Evolutionary conservation across 1,140 invertebrate species (phyloP), one percentile per base, ranked within the genome.

Genomic region (Drosophila willistoni): DNA sequence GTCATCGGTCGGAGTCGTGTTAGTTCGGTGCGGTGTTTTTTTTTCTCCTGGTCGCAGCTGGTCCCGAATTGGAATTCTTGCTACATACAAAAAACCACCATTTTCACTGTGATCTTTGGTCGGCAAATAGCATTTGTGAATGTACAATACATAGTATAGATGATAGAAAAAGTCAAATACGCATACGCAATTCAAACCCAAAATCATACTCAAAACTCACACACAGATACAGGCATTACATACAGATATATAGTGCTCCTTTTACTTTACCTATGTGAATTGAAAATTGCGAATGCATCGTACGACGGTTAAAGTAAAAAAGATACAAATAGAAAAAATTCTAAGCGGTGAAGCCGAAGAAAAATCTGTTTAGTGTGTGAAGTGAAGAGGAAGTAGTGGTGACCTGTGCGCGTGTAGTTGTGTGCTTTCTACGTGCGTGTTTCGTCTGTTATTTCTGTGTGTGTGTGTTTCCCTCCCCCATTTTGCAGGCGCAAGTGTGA

Each of bases 341-440:
- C 76, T 68, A 77, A 86, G 79, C 79, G 82, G 65, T 82, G 67
- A 78, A 73, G 81, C 56, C 56, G 56, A 59, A 71, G 70, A 85
- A 86, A 82, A 86, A 73, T 73, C 87, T 86, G 72, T 86, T 51
- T 87, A 77, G 75, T 29, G 29, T 29, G 29, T 87, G 64, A 84
- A 79, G 79, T 87, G 79, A 86, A 86, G 83, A 66, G 68, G 75
- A 79, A 83, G 83, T 77, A 87, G 83, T 86, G 83, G 83, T 86
- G 83, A 86, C 83, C 83, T 86, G 83, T 87, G 83, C 79, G 68
- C 79, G 70, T 83, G 84, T 87, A 83, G 68, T 87, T 82, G 82
- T 82, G 82, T 89, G 76, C 68, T 87, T 87, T 86, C 79, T 69
- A 71, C 81, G 64, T 76, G 71, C 65, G 73, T 75, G 71, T 75